phyloP scores from a whole-genome alignment of 1,140 invertebrate genomes.

The Drosophila navojoa region DNA sequence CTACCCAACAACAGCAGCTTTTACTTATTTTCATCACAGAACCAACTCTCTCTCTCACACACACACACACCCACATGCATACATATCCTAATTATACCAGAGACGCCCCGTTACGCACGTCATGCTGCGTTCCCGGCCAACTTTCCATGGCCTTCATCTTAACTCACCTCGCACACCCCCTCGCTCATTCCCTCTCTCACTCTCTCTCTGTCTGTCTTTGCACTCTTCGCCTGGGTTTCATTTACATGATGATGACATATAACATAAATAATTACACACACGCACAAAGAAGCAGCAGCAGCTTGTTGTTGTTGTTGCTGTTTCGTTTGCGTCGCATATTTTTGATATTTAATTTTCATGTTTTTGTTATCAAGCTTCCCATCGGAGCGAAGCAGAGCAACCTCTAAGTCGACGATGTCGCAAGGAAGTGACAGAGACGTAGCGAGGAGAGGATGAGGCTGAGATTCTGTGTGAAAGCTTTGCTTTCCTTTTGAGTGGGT shows the following conservation, averaged over 20 bases:
- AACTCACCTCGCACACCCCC: background rate
- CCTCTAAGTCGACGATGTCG: conserved; percentile 3
- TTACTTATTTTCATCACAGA: background rate
- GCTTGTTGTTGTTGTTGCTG: conserved; percentile 20
- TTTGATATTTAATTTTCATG: conserved; percentile 76
- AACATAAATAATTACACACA: conserved; percentile 78
- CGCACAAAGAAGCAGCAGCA: conserved; percentile 26
- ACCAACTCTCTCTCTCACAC: background rate
- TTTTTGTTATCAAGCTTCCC: conserved; percentile 44
- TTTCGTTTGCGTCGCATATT: conserved; percentile 51
- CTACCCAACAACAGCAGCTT: background rate
- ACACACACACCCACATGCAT: background rate
- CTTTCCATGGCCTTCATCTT: conserved; percentile 17
- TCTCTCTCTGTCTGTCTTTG: background rate
- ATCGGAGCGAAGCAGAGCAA: conserved; percentile 14
- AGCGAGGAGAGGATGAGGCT: background rate
- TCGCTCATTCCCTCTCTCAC: background rate
- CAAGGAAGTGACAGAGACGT: background rate
- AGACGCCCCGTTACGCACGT: conserved; percentile 26
- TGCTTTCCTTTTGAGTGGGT: conserved; percentile 42
- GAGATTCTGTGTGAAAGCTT: conserved; percentile 24
- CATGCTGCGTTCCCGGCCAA: conserved; percentile 54
- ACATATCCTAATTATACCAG: conserved; percentile 47
- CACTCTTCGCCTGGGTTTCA: conserved; percentile 53
- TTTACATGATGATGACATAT: conserved; percentile 73